Evolutionary conservation across 1,140 invertebrate genomes (phyloP).

Genomic region (Dreissena polymorpha): DNA sequence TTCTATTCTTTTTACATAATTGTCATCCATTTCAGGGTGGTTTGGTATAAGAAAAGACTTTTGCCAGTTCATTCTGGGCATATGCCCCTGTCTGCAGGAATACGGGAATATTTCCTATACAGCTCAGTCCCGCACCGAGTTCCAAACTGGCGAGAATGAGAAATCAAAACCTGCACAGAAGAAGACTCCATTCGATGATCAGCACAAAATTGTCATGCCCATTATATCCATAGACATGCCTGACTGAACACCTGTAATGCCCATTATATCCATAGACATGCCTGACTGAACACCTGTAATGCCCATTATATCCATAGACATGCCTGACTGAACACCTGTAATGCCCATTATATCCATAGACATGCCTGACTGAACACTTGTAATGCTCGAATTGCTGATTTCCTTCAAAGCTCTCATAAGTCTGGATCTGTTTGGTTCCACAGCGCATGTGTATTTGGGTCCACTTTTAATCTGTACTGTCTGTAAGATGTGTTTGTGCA

Average conservation of each 20-base stretch:
- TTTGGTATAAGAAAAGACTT: slow-evolving; percentile 99
- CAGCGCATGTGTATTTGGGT: too few species aligned
- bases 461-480: too few species aligned
- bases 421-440: too few species aligned
- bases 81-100: slow-evolving; percentile 96
- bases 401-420: too few species aligned
- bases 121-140: slow-evolving; percentile 74
- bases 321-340: slow-evolving; percentile 74
- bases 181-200: slow-evolving; percentile 65
- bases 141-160: slow-evolving; percentile 14
- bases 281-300: too few species aligned
- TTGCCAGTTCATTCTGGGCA: slow-evolving; percentile 94
- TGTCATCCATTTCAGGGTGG: slow-evolving; percentile 88
- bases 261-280: too few species aligned
- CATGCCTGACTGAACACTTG: slow-evolving; percentile 69
- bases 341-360: slow-evolving; percentile 77
- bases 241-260: slow-evolving; percentile 59
- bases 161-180: slow-evolving; percentile 56
- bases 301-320: slow-evolving; percentile 77
- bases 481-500: too few species aligned
- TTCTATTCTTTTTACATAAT: too few species aligned
- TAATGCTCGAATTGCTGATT: neutral
- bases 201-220: slow-evolving; percentile 69
- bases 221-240: slow-evolving; percentile 77
- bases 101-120: slow-evolving; percentile 99